Base-by-base conservation (phyloP, 2,888 invertebrate genomes). In the Camponotus fellah region DNA sequence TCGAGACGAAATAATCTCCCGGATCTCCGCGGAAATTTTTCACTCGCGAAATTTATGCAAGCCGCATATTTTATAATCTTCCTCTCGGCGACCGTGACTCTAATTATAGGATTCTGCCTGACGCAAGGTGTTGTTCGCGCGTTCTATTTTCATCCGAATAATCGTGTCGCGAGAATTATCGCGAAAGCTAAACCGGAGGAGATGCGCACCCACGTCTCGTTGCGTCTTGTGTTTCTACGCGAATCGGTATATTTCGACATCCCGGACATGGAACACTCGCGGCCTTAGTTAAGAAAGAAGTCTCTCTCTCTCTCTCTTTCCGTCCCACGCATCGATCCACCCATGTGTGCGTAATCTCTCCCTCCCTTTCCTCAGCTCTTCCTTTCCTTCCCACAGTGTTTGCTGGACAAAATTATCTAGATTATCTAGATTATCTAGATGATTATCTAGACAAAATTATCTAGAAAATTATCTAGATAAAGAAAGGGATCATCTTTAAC, bases 41-140 rank as follows among this genome's bases (percentile, higher is more conserved):
- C 40, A 49, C 12, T 14, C 17, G 37, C 49, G 40, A 14, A 14
- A 49, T 56, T 14, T 53, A 37, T 34, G 53, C 65, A 17, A 86
- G 86, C 86, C 83, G 82, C 83, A 88, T 64, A 60, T 60, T 87
- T 84, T 87, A 77, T 37, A 77, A 77, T 56, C 40, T 77, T 77
- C 76, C 53, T 37, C 26, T 34, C 68, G 76, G 37, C 37, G 17
- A 3, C 53, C 76, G 76, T 53, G 53, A 9, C 46, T 53, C 32
- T 46, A 77, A 77, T 77, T 77, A 77, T 77, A 77, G 26, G 68
- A 40, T 56, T 68, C 68, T 40, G 68, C 46, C 60, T 71, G 71
- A 60, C 71, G 58, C 79, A 60, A 79, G 60, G 46, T 56, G 68
- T 64, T 49, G 43, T 56, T 68, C 68, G 76, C 53, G 17, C 26